A percentile compares a stretch with the other conserved stretches of the same genome.
Evolutionary conservation across 2,797 vertebrate genomes (phyloP).

Genomic region (Pangasius larnaudii): DNA sequence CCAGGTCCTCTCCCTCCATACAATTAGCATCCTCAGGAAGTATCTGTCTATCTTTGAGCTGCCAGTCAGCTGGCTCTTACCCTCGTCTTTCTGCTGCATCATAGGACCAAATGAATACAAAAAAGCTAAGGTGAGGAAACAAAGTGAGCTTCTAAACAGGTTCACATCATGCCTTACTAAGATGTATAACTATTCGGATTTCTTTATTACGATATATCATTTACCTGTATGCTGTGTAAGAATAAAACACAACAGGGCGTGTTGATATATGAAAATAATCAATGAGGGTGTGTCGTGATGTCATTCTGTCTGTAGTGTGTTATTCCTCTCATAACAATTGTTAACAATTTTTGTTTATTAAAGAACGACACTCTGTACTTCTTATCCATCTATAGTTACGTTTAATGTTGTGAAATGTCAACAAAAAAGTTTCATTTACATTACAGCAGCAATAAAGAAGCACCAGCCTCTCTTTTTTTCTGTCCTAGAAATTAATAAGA

Average conservation of each 20-base stretch:
- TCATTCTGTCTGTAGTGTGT: neutral
- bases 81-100: slow-evolving; percentile 76
- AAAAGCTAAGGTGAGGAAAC: slow-evolving; percentile 83
- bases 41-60: slow-evolving; percentile 88
- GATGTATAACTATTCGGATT: neutral
- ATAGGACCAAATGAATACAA: slow-evolving; percentile 76
- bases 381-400: neutral
- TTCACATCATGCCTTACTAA: neutral
- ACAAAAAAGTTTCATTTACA: neutral
- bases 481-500: neutral
- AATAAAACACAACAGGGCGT: neutral
- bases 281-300: neutral
- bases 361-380: neutral
- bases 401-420: neutral
- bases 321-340: neutral
- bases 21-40: slow-evolving; percentile 85
- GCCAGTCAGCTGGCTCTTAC: slow-evolving; percentile 81
- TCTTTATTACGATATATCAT: neutral
- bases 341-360: neutral
- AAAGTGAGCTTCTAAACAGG: neutral
- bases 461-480: neutral
- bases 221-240: neutral
- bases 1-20: slow-evolving; percentile 79
- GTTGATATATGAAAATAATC: neutral
- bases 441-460: neutral